phyloP scores from a whole-genome alignment of 2,888 invertebrate species.

The Drosophila anceps region DNA sequence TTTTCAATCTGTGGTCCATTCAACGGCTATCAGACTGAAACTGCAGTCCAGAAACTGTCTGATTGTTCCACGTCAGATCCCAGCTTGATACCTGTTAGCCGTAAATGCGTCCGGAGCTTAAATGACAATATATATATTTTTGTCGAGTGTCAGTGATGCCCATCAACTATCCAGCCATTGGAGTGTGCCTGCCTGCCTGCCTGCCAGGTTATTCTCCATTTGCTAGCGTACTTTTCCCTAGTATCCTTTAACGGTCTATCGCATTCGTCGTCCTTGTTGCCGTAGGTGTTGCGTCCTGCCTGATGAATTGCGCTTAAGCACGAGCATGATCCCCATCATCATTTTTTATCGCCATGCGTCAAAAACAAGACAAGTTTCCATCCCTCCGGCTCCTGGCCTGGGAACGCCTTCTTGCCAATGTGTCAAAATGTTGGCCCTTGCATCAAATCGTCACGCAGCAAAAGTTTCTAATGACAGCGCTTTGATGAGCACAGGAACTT shows the following conservation, averaged over 20 bases:
- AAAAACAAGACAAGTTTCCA: conserved; percentile 61
- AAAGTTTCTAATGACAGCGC: conserved; percentile 60
- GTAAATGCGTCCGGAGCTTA: conserved; percentile 72
- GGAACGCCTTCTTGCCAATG: conserved; percentile 51
- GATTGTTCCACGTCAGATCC: conserved; percentile 4
- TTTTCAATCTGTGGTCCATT: conserved; percentile 28
- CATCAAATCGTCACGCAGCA: conserved; percentile 61
- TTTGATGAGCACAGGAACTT: conserved; percentile 18
- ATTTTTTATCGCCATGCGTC: conserved; percentile 76
- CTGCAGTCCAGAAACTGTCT: conserved; percentile 16
- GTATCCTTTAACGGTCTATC: conserved; percentile 4
- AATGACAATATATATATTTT: conserved; percentile 72
- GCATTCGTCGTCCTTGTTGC: conserved; percentile 8
- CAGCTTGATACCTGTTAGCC: conserved; percentile 53
- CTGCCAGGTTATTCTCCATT: neutral
- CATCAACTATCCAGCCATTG: conserved; percentile 52
- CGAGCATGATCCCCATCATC: conserved; percentile 77
- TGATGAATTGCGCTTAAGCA: conserved; percentile 77
- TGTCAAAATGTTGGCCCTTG: conserved; percentile 66
- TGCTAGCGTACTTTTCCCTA: neutral
- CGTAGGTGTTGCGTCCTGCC: conserved; percentile 65
- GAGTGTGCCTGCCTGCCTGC: neutral
- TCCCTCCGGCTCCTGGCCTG: conserved; percentile 5
- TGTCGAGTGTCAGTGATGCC: conserved; percentile 61
- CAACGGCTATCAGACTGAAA: conserved; percentile 22